phyloP scores from a whole-genome alignment of 1,140 invertebrate species.

The Druon quercuslanigerum region DNA sequence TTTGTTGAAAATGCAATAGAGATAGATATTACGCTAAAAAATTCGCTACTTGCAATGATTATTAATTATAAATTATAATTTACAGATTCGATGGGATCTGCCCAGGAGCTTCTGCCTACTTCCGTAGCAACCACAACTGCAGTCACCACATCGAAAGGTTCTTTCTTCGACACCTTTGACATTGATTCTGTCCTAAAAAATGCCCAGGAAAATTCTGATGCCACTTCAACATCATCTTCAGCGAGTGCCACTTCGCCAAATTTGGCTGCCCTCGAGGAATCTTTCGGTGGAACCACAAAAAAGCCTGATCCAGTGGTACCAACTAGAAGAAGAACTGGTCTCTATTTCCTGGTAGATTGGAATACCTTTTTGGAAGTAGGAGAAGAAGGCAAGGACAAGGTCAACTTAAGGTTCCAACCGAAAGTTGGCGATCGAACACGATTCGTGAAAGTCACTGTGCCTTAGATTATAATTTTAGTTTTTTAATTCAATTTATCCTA shows the following conservation, averaged over 20 bases:
- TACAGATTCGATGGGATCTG: not conserved
- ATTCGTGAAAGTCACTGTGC: slow-evolving; percentile 84
- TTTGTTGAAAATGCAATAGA: no score
- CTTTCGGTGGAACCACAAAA: slow-evolving; percentile 80
- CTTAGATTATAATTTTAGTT: slow-evolving; percentile 54
- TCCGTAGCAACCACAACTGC: slow-evolving; percentile 32
- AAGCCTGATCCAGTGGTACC: slow-evolving; percentile 79
- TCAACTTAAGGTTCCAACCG: slow-evolving; percentile 86
- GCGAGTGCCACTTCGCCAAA: slow-evolving; percentile 56
- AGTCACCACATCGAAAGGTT: slow-evolving; percentile 34
- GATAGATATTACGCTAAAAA: no score
- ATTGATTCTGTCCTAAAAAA: slow-evolving; percentile 34
- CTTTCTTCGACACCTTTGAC: slow-evolving; percentile 47
- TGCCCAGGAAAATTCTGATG: slow-evolving; percentile 37
- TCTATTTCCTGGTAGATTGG: slow-evolving; percentile 90
- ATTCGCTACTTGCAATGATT: not conserved
- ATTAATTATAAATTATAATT: not conserved
- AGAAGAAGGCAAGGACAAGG: slow-evolving; percentile 83
- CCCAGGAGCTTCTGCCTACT: slow-evolving; percentile 33
- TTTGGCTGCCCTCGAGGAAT: slow-evolving; percentile 83
- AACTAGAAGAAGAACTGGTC: slow-evolving; percentile 81
- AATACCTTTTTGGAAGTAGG: slow-evolving; percentile 89
- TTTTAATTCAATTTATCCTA: slow-evolving; percentile 6
- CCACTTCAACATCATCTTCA: slow-evolving; percentile 36
- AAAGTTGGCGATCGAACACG: slow-evolving; percentile 86